Evolutionary conservation across 2,888 invertebrate genomes (phyloP).

Genomic region (Caenorhabditis sulstoni): DNA sequence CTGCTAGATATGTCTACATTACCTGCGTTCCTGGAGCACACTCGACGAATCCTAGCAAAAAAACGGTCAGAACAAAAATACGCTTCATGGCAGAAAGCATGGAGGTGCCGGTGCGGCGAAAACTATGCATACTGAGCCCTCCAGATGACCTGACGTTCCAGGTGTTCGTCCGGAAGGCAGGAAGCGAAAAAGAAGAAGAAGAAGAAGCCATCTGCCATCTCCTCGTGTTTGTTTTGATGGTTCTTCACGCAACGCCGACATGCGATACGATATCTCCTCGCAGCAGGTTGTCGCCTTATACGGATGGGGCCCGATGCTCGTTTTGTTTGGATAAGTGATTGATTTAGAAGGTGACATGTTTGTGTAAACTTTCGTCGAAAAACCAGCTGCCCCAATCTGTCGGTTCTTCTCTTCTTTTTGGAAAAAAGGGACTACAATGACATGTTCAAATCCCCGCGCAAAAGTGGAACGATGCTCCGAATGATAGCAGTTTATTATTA

Average conservation of each 20-base stretch:
- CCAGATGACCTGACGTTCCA: not conserved
- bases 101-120: not conserved
- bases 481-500: no score
- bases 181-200: no score
- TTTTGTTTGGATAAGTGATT: constrained; percentile 24
- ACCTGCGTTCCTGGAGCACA: no score
- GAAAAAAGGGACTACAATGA: not conserved
- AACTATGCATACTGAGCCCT: not conserved
- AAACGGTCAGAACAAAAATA: not conserved
- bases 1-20: no score
- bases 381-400: constrained; percentile 3
- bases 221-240: constrained; percentile 23
- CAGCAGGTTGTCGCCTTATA: constrained; percentile 50
- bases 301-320: not conserved
- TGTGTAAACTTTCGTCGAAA: constrained; percentile 1
- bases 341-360: constrained; percentile 6
- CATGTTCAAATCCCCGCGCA: no score
- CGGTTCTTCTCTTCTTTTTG: not conserved
- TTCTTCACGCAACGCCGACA: constrained; percentile 60
- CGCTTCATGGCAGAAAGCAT: not conserved
- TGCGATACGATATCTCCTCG: constrained; percentile 42
- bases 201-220: constrained; percentile 18
- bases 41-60: no score
- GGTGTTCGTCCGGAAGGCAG: constrained; percentile 8
- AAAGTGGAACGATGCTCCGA: no score